A percentile compares a stretch with the other conserved stretches of the same genome.
Conservation (phyloP, 2,888 invertebrate genomes). For the Himalopsyche kuldschensis region DNA sequence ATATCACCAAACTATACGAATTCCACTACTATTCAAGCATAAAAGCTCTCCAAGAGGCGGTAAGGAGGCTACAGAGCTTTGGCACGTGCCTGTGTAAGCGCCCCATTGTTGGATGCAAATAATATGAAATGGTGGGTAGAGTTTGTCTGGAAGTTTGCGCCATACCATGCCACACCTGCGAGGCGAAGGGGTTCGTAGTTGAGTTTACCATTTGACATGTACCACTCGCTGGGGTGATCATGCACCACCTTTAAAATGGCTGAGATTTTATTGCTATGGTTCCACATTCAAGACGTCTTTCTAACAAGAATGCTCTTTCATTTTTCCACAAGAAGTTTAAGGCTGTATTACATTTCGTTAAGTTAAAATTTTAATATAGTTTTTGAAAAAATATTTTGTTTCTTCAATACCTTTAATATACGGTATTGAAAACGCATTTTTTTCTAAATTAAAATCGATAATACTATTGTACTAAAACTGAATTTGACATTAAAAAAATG, state of each 20-base stretch:
- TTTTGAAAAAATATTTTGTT: too few relatives aligned
- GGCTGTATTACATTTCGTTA: too few relatives aligned
- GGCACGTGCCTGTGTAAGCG: slow-evolving; percentile 4
- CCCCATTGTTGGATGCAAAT: slow-evolving; percentile 23
- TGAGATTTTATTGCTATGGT: neutral
- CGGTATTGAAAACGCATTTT: too few relatives aligned
- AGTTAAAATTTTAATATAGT: too few relatives aligned
- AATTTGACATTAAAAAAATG: too few relatives aligned
- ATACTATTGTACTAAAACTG: too few relatives aligned
- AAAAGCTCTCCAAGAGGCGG: slow-evolving; percentile 3
- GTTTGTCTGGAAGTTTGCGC: neutral
- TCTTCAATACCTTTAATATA: too few relatives aligned
- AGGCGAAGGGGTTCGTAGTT: neutral
- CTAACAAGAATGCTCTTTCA: too few relatives aligned
- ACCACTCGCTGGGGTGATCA: neutral
- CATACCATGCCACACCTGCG: neutral
- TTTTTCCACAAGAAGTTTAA: too few relatives aligned
- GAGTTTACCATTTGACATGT: slow-evolving; percentile 15
- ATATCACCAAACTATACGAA: neutral
- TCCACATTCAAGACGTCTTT: too few relatives aligned
- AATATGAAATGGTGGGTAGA: slow-evolving; percentile 7
- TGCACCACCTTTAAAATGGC: neutral
- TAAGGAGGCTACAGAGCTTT: neutral
- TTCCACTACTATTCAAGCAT: neutral
- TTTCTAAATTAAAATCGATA: too few relatives aligned